Conservation (phyloP, 1,140 invertebrate genomes). For the Apis dorsata region DNA sequence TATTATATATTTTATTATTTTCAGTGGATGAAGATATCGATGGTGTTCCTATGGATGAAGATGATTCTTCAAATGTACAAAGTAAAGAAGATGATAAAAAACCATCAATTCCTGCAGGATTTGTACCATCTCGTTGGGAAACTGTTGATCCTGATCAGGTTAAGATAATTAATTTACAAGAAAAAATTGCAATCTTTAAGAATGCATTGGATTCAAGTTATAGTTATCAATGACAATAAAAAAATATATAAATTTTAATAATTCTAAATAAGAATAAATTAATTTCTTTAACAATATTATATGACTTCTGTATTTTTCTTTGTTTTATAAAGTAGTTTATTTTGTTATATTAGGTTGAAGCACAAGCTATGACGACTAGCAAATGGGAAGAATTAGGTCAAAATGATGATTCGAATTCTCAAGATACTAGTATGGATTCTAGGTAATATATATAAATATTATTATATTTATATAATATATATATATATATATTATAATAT, state of each 20-base stretch:
- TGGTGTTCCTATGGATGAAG: conserved; percentile 87
- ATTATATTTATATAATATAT: no score
- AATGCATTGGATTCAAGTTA: neutral
- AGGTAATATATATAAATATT: conserved; percentile 64
- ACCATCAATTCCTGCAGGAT: conserved; percentile 82
- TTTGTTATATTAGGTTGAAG: conserved; percentile 83
- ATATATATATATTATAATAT: no score
- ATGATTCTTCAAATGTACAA: conserved; percentile 69
- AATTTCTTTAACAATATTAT: neutral
- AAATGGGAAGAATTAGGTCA: conserved; percentile 91
- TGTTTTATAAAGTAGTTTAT: neutral
- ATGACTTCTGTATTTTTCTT: neutral
- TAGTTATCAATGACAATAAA: neutral
- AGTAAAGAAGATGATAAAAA: conserved; percentile 75
- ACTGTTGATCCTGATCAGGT: conserved; percentile 93
- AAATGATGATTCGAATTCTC: conserved; percentile 79
- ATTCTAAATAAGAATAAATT: neutral
- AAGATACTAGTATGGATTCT: conserved; percentile 78
- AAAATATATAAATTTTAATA: neutral
- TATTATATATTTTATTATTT: conserved; percentile 1
- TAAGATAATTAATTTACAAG: conserved; percentile 6
- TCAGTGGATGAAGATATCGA: conserved; percentile 93
- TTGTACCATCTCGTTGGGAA: conserved; percentile 97
- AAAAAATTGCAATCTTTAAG: neutral
- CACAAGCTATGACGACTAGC: conserved; percentile 93